Evolutionary conservation across 2,797 vertebrate species (phyloP).

Genomic region (Eupleurogrammus muticus): DNA sequence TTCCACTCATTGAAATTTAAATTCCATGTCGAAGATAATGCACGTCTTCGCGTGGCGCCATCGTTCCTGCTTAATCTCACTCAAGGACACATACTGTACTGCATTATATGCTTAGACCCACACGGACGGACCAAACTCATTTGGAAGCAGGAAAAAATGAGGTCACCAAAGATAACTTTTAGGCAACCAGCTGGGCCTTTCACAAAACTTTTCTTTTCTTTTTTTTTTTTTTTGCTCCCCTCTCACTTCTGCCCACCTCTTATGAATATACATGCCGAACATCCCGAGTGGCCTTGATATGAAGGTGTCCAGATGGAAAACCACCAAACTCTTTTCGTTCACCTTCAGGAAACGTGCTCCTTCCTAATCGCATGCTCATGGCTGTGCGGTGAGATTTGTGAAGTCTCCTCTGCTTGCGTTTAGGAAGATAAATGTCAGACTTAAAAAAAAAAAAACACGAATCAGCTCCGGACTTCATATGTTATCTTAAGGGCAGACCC

Average conservation of each 20-base stretch:
- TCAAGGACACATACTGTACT: slow-evolving; percentile 23
- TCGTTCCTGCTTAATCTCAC: slow-evolving; percentile 43
- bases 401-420: slow-evolving; percentile 54
- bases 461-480: slow-evolving; percentile 34
- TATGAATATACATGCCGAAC: slow-evolving; percentile 85
- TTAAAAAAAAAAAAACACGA: slow-evolving; percentile 65
- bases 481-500: slow-evolving; percentile 32
- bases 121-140: slow-evolving; percentile 52
- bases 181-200: slow-evolving; percentile 82
- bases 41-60: slow-evolving; percentile 5
- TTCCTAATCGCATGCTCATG: slow-evolving; percentile 69
- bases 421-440: slow-evolving; percentile 59
- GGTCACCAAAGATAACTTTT: slow-evolving; percentile 82
- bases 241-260: slow-evolving; percentile 64
- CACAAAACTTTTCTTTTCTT: slow-evolving; percentile 65
- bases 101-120: slow-evolving; percentile 35
- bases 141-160: slow-evolving; percentile 74
- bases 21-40: slow-evolving; percentile 1
- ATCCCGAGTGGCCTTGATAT: slow-evolving; percentile 75
- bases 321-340: slow-evolving; percentile 76
- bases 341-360: slow-evolving; percentile 78
- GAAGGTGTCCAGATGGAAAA: slow-evolving; percentile 85
- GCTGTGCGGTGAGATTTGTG: slow-evolving; percentile 57
- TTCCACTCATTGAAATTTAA: neutral
- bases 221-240: slow-evolving; percentile 1